Evolutionary conservation across 2,113 vertebrate species (phyloP).

Genomic region (Centropristis striata): DNA sequence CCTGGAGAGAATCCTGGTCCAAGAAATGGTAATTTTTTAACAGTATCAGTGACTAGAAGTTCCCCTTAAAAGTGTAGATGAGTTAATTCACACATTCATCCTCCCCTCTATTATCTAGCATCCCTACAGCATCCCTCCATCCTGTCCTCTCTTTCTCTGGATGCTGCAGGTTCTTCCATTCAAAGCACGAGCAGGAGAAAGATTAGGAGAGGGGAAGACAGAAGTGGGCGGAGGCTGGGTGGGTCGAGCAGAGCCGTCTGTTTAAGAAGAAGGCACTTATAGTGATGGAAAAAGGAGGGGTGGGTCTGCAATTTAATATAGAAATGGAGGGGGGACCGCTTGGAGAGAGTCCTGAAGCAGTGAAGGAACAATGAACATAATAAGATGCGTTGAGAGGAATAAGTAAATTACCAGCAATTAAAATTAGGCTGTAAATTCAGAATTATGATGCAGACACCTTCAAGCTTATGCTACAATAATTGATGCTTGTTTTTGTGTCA

Average conservation of each 20-base stretch:
- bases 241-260: constrained; percentile 50
- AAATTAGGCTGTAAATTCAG: constrained; percentile 12
- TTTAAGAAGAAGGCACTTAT: constrained; percentile 73
- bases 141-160: constrained; percentile 37
- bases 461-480: neutral
- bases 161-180: constrained; percentile 78
- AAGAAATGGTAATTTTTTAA: constrained; percentile 4
- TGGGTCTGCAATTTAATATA: constrained; percentile 60
- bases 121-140: constrained; percentile 56
- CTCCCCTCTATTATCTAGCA: constrained; percentile 4
- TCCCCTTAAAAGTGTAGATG: neutral
- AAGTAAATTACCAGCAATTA: neutral
- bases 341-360: constrained; percentile 8
- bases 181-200: constrained; percentile 46
- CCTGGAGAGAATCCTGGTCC: constrained; percentile 5
- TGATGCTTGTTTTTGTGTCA: neutral
- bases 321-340: constrained; percentile 37
- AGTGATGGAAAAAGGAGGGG: constrained; percentile 69
- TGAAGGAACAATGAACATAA: constrained; percentile 26
- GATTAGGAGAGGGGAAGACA: constrained; percentile 51
- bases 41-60: neutral
- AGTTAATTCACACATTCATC: constrained; percentile 20
- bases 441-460: neutral
- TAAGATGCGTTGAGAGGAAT: constrained; percentile 3
- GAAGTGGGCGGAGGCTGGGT: constrained; percentile 68